A percentile compares a stretch with the other conserved stretches of the same genome.
Evolutionary conservation across 2,888 invertebrate genomes (phyloP).

Genomic region (Phengaris alcon): DNA sequence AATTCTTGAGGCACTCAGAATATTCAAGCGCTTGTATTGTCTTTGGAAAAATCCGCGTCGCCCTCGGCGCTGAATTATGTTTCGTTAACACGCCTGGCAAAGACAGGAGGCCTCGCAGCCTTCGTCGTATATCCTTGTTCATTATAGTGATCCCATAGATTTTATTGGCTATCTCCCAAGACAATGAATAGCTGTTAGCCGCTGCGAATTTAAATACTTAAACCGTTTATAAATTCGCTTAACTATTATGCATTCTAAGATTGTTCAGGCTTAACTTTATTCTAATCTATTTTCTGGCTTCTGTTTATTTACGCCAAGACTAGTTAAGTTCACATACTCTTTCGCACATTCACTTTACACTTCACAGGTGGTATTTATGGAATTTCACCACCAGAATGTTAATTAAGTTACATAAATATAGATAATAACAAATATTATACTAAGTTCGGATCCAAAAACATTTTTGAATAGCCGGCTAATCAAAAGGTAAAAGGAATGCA

Average conservation of each 20-base stretch:
- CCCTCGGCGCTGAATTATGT: slow-evolving; percentile 71
- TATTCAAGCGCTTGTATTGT: slow-evolving; percentile 76
- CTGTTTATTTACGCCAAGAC: slow-evolving; percentile 21
- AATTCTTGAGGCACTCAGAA: slow-evolving; percentile 76
- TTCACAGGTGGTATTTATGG: not conserved
- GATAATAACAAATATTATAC: not conserved
- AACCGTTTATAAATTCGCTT: slow-evolving; percentile 37
- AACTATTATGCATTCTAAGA: slow-evolving; percentile 34
- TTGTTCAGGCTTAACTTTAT: slow-evolving; percentile 18
- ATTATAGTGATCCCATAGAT: slow-evolving; percentile 56
- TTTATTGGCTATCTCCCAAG: slow-evolving; percentile 52
- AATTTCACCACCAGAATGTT: not conserved
- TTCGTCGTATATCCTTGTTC: slow-evolving; percentile 58
- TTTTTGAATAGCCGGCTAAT: not conserved
- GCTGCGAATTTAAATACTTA: slow-evolving; percentile 41
- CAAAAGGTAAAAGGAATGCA: not conserved
- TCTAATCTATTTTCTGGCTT: slow-evolving; percentile 26
- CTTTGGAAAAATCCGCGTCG: slow-evolving; percentile 72
- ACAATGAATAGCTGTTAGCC: slow-evolving; percentile 45
- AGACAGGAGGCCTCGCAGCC: slow-evolving; percentile 45
- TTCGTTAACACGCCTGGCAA: slow-evolving; percentile 53
- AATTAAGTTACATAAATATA: not conserved
- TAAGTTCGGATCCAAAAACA: not conserved
- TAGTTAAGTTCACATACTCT: slow-evolving; percentile 18
- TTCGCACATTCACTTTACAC: not conserved